phyloP scores from a whole-genome alignment of 2,888 invertebrate species.

The Eupithecia abbreviata region DNA sequence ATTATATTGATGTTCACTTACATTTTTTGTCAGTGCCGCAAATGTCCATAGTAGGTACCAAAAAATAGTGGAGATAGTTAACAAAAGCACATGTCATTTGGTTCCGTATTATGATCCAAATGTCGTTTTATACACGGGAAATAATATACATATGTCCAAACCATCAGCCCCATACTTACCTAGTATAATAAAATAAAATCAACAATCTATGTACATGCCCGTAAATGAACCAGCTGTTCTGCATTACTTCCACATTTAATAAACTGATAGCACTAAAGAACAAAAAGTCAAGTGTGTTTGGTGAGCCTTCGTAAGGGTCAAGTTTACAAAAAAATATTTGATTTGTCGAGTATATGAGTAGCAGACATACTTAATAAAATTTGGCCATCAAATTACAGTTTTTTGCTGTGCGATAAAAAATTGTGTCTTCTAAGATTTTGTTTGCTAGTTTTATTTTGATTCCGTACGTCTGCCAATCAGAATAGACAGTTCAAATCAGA shows the following conservation, averaged over 20 bases:
- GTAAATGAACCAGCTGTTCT: conserved; percentile 2
- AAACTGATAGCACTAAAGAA: conserved; percentile 4
- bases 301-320: conserved; percentile 24
- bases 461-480: neutral
- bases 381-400: conserved; percentile 7
- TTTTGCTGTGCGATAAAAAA: conserved; percentile 24
- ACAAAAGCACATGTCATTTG: neutral
- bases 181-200: neutral
- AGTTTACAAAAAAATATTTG: conserved; percentile 27
- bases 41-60: neutral
- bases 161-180: neutral
- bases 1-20: too few relatives aligned
- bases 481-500: neutral
- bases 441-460: conserved; percentile 1
- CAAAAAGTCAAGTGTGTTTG: conserved; percentile 16
- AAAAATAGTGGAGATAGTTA: neutral
- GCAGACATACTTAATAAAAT: neutral
- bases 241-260: conserved; percentile 3
- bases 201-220: neutral
- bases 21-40: too few relatives aligned
- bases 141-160: neutral
- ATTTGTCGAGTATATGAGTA: neutral
- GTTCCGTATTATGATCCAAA: neutral
- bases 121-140: neutral
- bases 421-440: neutral